Base-by-base conservation (phyloP, 2,797 vertebrate species). In the Sarcoramphus papa region DNA sequence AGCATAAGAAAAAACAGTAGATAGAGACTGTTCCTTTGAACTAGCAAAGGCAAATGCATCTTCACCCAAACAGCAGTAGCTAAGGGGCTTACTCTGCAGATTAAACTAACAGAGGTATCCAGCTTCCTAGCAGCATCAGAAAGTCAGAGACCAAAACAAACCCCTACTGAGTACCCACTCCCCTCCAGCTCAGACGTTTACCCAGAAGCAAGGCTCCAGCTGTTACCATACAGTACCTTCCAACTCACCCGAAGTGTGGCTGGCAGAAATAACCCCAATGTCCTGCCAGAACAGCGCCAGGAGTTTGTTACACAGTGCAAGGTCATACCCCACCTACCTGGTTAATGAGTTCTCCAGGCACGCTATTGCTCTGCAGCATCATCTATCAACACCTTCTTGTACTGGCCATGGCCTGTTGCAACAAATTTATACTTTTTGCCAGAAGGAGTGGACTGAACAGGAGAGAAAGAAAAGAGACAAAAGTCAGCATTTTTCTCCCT, bases 331-430 rank as follows among this genome's bases (percentile, higher is more conserved):
- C 83, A 97, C 97, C 56, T 97, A 97, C 97, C 95, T 96, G 95
- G 70, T 64, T 94, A 90, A 93, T 54, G 93, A 74, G 24, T 51
- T 53, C 83, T 96, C 83, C 93, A 85, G 62, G 57, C 83, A 43
- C 0, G 4, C 68, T 97, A 59, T 41, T 15, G 96, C 80, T 90
- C 92, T 33, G 59, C 45, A 53, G 77, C 96, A 28, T 98, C 98
- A 0, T 98, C 98, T 95, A 98, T 85, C 8, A 98, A 92, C 81
- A 99, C 98, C 96, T 99, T 99, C 98, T 99, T 99, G 19, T 99
- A 99, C 96, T 99, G 99, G 30, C 99, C 99, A 3, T 99, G 99
- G 78, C 99, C 99, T 1, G 98, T 99, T 85, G 99, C 97, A 94
- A 99, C 98, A 90, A 99, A 99, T 92, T 98, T 99, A 94, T 99